Base-by-base conservation (phyloP, 2,888 invertebrate genomes). In the Andrena camellia region DNA sequence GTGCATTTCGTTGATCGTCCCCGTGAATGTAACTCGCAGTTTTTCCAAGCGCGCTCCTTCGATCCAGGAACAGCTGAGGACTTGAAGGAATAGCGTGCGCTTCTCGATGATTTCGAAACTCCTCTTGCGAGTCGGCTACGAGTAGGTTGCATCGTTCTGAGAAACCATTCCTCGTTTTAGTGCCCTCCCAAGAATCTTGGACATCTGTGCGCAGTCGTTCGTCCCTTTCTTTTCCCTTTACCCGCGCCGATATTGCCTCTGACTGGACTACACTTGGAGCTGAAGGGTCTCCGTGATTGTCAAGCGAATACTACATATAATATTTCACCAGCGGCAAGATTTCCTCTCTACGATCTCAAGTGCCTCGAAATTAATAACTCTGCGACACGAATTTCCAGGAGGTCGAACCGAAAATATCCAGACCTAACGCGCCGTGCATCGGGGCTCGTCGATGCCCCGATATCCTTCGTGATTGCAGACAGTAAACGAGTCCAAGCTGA, bases 1-100 rank as follows among this genome's bases (percentile, higher is more conserved):
- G 74, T 74, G 60, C 74, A 80, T 81, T 59, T 66, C 59, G 33
- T 13, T 57, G 81, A 81, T 80, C 81, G 74, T 66, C 20, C 5
- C 1, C 8, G 3, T 13, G 68, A 48, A 60, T 68, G 59, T 69
- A 70, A 60, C 17, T 59, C 20, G 33, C 42, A 42, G 26, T 52
- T 66, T 64, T 50, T 63, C 60, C 13, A 17, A 42, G 42, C 42
- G 42, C 35, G 17, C 10, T 29, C 10, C 70, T 42, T 72, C 62
- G 23, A 71, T 73, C 42, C 0, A 2, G 48, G 52, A 35, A 60
- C 26, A 29, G 26, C 7, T 23, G 10, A 26, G 23, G 52, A 35
- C 60, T 52, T 33, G n/a, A 17, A 33, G 29, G 60, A 33, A 42
- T 73, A 79, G 73, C 26, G 42, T n/a, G 31, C 20, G 48, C 63